Base-by-base conservation (phyloP, 2,888 invertebrate genomes). In the Helobdella robusta region DNA sequence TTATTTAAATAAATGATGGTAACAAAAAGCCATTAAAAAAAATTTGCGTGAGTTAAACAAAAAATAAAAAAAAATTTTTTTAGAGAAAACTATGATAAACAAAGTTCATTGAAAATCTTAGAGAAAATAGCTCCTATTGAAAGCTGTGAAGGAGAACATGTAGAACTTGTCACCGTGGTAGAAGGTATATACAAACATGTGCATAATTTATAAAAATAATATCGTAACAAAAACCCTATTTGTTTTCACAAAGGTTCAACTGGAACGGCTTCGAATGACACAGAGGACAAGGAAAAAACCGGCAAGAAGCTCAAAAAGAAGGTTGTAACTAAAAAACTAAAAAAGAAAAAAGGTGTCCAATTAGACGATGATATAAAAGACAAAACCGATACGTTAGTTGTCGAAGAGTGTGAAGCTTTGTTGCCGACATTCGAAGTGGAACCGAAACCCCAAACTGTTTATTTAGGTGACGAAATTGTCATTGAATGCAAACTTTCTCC, bases 351-450 rank as follows among this genome's bases (percentile, higher is more conserved):
- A n/a, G n/a, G n/a, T n/a, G n/a, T n/a, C n/a, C n/a, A n/a, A n/a
- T n/a, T n/a, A n/a, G n/a, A n/a, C n/a, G n/a, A n/a, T 8, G 61
- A 44, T 18, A 32, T 28, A 44, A 46, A 28, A 20, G 30, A 25
- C 46, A 6, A 4, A 25, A 35, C 60, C 35, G 60, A 60, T 20
- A 30, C n/a, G 30, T 18, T 60, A 1, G 11, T 60, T 3, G 60
- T 60, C 25, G 28, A 32, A 60, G 60, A 46, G 44, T 25, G 44
- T 23, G 63, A 63, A 34, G 56, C 2, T 4, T n/a, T 25, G 2
- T 30, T 32, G 18, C 4, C 20, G 1, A 2, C 32, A 1, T 30
- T 56, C 32, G 56, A 56, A 56, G 1, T 56, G 1, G 4, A 8
- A 30, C 56, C 56, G 3, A 1, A 5, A 30, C 30, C 28, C 5